These are phyloP conservation scores for Leucophenga varia DNA, from an alignment of 1,140 invertebrate species.

Conservation along the genomic window DNA sequence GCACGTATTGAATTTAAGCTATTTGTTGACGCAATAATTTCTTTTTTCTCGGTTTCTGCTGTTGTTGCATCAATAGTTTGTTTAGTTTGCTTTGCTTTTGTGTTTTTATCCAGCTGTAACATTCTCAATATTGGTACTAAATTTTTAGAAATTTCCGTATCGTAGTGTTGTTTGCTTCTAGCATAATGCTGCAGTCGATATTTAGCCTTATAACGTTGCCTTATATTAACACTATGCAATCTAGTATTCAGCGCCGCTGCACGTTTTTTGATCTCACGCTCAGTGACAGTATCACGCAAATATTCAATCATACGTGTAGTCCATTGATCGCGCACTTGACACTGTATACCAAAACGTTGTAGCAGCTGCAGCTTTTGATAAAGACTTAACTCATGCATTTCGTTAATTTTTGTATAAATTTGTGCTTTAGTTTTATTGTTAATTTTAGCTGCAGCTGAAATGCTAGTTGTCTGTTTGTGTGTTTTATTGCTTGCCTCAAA, in stretches of 20 bases:
- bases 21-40: too few relatives aligned
- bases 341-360: slow-evolving; percentile 39
- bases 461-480: too few relatives aligned
- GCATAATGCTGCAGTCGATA: slow-evolving; percentile 25
- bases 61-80: not conserved
- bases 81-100: slow-evolving; percentile 13
- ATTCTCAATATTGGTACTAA: slow-evolving; percentile 35
- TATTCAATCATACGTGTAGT: slow-evolving; percentile 14
- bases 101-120: slow-evolving; percentile 29
- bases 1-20: too few relatives aligned
- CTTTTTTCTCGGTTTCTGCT: slow-evolving; percentile 1
- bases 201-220: slow-evolving; percentile 47
- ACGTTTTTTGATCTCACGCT: slow-evolving; percentile 1
- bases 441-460: too few relatives aligned
- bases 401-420: slow-evolving; percentile 36
- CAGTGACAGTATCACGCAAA: slow-evolving; percentile 12
- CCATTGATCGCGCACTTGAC: slow-evolving; percentile 18
- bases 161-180: slow-evolving; percentile 20
- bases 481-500: too few relatives aligned
- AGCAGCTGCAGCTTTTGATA: slow-evolving; percentile 46
- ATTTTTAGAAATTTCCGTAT: slow-evolving; percentile 25
- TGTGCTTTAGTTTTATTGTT: slow-evolving; percentile 20
- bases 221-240: slow-evolving; percentile 20
- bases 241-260: slow-evolving; percentile 14
- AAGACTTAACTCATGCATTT: slow-evolving; percentile 42